phyloP scores from a whole-genome alignment of 2,888 invertebrate genomes.

The Drosophila lutescens region DNA sequence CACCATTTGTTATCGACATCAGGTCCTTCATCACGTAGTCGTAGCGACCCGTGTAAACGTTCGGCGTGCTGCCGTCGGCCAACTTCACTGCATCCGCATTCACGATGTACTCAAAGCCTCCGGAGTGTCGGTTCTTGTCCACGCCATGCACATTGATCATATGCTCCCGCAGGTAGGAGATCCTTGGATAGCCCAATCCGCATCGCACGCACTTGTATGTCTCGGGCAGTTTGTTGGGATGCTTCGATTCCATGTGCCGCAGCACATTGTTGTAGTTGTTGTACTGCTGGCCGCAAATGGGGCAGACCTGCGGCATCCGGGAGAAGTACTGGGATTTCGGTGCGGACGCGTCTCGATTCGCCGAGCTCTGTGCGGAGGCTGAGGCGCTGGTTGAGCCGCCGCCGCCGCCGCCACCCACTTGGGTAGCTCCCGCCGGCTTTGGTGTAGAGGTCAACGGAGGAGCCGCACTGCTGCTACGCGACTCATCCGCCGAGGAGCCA shows the following conservation, averaged over 20 bases:
- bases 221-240: constrained; percentile 84
- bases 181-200: constrained; percentile 83
- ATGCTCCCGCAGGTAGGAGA: constrained; percentile 84
- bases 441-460: constrained; percentile 58
- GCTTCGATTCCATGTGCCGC: constrained; percentile 84
- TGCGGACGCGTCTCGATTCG: constrained; percentile 51
- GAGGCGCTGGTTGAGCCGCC: not conserved
- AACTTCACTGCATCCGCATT: constrained; percentile 82
- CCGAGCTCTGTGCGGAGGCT: constrained; percentile 27
- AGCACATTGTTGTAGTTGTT: constrained; percentile 84
- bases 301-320: constrained; percentile 84
- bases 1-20: constrained; percentile 84
- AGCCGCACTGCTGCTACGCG: constrained; percentile 60
- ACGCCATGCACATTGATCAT: constrained; percentile 83
- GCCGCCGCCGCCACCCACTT: not conserved
- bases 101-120: constrained; percentile 83
- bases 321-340: constrained; percentile 83
- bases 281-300: constrained; percentile 84
- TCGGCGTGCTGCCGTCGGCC: constrained; percentile 70
- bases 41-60: constrained; percentile 82
- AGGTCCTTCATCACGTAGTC: constrained; percentile 84
- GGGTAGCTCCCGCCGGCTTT: constrained; percentile 28
- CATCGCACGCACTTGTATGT: constrained; percentile 84
- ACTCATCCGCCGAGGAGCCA: constrained; percentile 76
- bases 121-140: constrained; percentile 80